Evolutionary conservation across 2,888 invertebrate genomes (phyloP), one percentile per base, ranked within the genome.

Genomic region (Clivina fossor): DNA sequence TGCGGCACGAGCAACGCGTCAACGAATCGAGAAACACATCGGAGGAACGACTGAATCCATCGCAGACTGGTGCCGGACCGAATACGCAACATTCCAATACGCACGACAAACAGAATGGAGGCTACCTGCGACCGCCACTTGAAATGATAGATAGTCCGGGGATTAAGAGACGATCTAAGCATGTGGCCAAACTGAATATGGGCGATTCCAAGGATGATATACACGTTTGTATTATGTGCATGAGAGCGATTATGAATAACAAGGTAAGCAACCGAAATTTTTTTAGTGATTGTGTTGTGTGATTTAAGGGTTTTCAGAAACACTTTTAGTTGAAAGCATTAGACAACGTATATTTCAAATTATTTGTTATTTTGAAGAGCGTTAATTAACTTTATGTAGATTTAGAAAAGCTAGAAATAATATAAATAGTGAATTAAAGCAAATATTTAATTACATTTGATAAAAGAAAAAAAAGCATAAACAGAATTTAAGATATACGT

Each of bases 171-270:
- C 80, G 92, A 59, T 87, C 89, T 30, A 80, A 90, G 58, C 93
- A 93, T 73, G 90, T 92, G 26, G 90, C 91, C 46, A 84, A 90
- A 65, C 78, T 94, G 62, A 93, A 93, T 73, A 93, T 94, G 93
- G 94, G 94, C 49, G 92, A 93, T 66, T 90, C 95, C 56, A 92
- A 94, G 60, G 98, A 98, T 73, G 99, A 99, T 72, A 96, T 99
- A 69, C 98, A 99, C 76, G 95, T 98, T 59, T 97, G 97, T 79
- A 96, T 99, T 69, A 92, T 96, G 89, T 99, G 98, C 72, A 86
- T 99, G 80, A 82, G 98, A 56, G 98, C 98, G 65, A 97, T 99
- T 69, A 99, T 99, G 98, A 99, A 99, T 76, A 98, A 99, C 73
- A 98, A 98, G 83, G 88, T 86, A 64, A 63, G 65, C 56, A 37